phyloP scores from a whole-genome alignment of 1,140 invertebrate genomes.

The Drosophila tropicalis region DNA sequence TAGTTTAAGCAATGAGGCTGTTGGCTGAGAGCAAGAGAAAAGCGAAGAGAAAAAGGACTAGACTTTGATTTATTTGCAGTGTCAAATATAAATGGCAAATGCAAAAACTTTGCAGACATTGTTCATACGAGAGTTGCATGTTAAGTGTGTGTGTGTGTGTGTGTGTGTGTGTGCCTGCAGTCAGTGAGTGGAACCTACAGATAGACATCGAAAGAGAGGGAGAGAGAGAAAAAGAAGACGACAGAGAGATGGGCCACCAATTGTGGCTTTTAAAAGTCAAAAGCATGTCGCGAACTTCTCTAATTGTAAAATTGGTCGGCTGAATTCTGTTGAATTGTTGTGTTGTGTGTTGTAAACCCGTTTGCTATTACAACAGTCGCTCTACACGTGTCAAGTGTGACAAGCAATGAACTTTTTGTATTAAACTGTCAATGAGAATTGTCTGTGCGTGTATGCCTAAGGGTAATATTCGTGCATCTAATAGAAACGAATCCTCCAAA shows the following conservation, averaged over 20 bases:
- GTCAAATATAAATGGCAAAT: constrained; percentile 51
- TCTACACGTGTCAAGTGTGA: constrained; percentile 47
- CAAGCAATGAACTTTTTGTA: constrained; percentile 58
- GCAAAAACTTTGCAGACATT: constrained; percentile 54
- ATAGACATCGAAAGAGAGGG: background rate
- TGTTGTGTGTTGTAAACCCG: background rate
- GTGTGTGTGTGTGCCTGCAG: too few relatives aligned
- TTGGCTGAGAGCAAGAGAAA: background rate
- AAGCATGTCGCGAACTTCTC: constrained; percentile 48
- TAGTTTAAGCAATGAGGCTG: background rate
- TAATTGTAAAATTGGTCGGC: constrained; percentile 57
- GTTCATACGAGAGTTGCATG: constrained; percentile 44
- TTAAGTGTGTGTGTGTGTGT: constrained; percentile 35
- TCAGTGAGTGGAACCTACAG: constrained; percentile 1
- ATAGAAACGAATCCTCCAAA: background rate
- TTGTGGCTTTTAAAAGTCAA: constrained; percentile 46
- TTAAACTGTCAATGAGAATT: constrained; percentile 55
- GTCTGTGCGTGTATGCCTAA: constrained; percentile 22
- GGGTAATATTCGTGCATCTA: constrained; percentile 1
- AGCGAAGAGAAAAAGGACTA: background rate
- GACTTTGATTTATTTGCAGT: constrained; percentile 52
- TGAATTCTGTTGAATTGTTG: background rate
- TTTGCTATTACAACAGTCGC: background rate
- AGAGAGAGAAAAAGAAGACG: background rate
- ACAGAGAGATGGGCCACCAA: constrained; percentile 25